Evolutionary conservation across 1,140 invertebrate species (phyloP), one percentile per base, ranked within the genome.

Genomic region (Temnothorax nylanderi): DNA sequence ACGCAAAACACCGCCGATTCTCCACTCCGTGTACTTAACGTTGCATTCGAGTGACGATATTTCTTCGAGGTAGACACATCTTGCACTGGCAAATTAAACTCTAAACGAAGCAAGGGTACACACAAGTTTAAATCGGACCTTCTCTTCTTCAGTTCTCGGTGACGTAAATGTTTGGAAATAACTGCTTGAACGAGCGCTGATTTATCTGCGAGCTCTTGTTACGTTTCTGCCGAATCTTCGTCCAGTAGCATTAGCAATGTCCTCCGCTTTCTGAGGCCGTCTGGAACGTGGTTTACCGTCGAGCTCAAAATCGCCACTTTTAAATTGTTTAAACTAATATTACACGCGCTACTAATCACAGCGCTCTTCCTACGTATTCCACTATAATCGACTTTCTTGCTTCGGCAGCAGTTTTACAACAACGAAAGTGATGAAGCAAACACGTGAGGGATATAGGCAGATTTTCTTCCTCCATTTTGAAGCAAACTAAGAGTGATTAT

Each of bases 1-100:
- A 54, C 47, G n/a, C 65, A 62, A 78, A 58, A 3, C 64, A 80
- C 21, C 16, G 41, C 34, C 85, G 41, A 37, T 90, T 88, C 41
- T 89, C 72, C 49, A 60, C 32, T 81, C 32, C 4, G 13, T 54
- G 51, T 69, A 71, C 49, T 13, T 37, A 32, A 32, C 64, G 62
- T 51, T 51, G 1, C 18, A 58, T n/a, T 21, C n/a, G 18, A 78
- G 18, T 34, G 64, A 49, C 8, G 47, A 69, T 34, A 51, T 80
- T 67, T 69, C 32, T 74, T 74, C 3, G 13, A 34, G 7, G 21
- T 16, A 26, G 47, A 34, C 10, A 26, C 26, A 26, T 26, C 8
- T 41, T 75, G 34, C 2, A 37, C 4, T 4, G 3, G 8, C 8
- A 18, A 78, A 65, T 64, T 64, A 49, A 34, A 64, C 13, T 60